Conservation (phyloP, 2,113 vertebrate genomes). For the Microtus pennsylvanicus region DNA sequence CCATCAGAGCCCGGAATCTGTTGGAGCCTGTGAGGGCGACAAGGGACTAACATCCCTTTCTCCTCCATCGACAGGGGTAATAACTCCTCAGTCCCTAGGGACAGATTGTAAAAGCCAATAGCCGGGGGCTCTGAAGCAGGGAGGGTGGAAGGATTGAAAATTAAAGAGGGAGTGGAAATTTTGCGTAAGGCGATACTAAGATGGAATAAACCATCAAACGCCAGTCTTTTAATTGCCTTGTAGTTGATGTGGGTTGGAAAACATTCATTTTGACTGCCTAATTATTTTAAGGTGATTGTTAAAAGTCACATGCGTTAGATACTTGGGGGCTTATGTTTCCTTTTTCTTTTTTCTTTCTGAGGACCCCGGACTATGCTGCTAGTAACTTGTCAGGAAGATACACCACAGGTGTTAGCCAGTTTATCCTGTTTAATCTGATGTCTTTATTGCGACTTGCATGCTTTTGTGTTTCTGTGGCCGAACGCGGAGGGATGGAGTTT, state of each 20-base stretch:
- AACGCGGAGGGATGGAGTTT: rapidly evolving
- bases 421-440: neutral
- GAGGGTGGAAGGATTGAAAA: constrained; percentile 98
- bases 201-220: constrained; percentile 85
- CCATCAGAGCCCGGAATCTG: constrained; percentile 96
- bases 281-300: constrained; percentile 32
- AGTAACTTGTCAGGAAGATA: neutral
- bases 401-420: neutral
- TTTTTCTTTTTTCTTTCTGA: neutral
- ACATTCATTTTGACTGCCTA: constrained; percentile 74
- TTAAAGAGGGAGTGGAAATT: constrained; percentile 93
- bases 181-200: constrained; percentile 84
- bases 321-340: neutral
- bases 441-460: constrained; percentile 34
- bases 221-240: constrained; percentile 84
- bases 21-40: constrained; percentile 94
- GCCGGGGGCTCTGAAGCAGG: constrained; percentile 97
- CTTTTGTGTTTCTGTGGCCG: neutral
- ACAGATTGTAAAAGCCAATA: constrained; percentile 99
- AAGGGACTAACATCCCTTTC: constrained; percentile 99
- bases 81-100: constrained; percentile 99
- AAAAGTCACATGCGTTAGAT: neutral
- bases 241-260: constrained; percentile 71
- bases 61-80: constrained; percentile 99
- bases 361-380: neutral